phyloP scores from a whole-genome alignment of 2,888 invertebrate genomes.

The Orthosia incerta region DNA sequence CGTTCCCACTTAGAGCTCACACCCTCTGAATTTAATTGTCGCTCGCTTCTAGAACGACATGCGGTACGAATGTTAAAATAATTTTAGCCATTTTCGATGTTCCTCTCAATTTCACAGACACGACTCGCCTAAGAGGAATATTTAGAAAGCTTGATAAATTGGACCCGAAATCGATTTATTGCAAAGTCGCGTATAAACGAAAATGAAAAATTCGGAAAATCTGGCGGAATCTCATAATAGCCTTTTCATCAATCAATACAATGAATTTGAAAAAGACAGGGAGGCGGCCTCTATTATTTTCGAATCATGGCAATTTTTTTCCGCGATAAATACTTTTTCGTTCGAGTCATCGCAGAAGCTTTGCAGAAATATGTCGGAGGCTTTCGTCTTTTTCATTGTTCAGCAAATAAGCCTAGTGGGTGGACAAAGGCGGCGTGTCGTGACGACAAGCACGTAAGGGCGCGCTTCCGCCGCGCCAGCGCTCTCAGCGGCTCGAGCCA shows the following conservation, averaged over 20 bases:
- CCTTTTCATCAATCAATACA: slow-evolving; percentile 88
- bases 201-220: slow-evolving; percentile 87
- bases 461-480: slow-evolving; percentile 89
- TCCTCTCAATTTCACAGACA: slow-evolving; percentile 82
- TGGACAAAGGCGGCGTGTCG: slow-evolving; percentile 90
- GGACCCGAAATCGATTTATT: slow-evolving; percentile 84
- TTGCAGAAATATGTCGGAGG: slow-evolving; percentile 82
- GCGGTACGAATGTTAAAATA: slow-evolving; percentile 80
- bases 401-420: slow-evolving; percentile 91
- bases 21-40: slow-evolving; percentile 78
- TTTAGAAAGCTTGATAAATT: slow-evolving; percentile 87
- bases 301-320: slow-evolving; percentile 79
- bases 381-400: slow-evolving; percentile 90
- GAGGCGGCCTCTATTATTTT: slow-evolving; percentile 78
- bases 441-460: slow-evolving; percentile 88
- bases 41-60: slow-evolving; percentile 71
- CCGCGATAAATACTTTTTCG: slow-evolving; percentile 75
- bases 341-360: slow-evolving; percentile 71
- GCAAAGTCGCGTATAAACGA: slow-evolving; percentile 82
- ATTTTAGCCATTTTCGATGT: slow-evolving; percentile 77
- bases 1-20: slow-evolving; percentile 72
- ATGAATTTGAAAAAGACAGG: slow-evolving; percentile 80
- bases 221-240: slow-evolving; percentile 84
- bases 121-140: slow-evolving; percentile 78
- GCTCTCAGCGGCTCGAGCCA: slow-evolving; percentile 82